phyloP scores from a whole-genome alignment of 2,113 vertebrate species.

The Orycteropus afer region DNA sequence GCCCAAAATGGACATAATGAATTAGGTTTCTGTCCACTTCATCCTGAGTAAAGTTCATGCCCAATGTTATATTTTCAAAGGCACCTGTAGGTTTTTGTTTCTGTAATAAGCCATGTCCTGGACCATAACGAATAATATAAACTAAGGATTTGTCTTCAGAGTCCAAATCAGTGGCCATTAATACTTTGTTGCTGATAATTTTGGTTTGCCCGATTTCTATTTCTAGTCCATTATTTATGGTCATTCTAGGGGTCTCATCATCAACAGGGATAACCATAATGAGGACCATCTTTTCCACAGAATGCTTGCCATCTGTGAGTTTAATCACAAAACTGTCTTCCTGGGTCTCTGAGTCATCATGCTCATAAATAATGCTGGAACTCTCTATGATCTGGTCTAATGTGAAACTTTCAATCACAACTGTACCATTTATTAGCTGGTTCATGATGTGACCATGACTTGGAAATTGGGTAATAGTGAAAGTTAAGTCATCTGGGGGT shows the following conservation, averaged over 20 bases:
- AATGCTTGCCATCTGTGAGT: slow-evolving; percentile 93
- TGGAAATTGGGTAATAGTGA: slow-evolving; percentile 91
- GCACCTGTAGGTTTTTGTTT: slow-evolving; percentile 83
- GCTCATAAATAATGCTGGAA: slow-evolving; percentile 95
- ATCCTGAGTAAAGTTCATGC: slow-evolving; percentile 97
- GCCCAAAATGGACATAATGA: slow-evolving; percentile 91
- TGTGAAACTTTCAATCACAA: slow-evolving; percentile 92
- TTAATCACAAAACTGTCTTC: slow-evolving; percentile 93
- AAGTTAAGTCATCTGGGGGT: slow-evolving; percentile 90
- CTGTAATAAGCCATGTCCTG: slow-evolving; percentile 92
- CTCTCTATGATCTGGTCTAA: slow-evolving; percentile 94
- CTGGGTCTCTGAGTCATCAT: slow-evolving; percentile 95
- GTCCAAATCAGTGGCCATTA: slow-evolving; percentile 96
- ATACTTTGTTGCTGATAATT: slow-evolving; percentile 89
- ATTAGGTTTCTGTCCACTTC: slow-evolving; percentile 93
- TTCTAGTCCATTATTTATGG: slow-evolving; percentile 96
- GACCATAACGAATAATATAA: slow-evolving; percentile 92
- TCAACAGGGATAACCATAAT: slow-evolving; percentile 95
- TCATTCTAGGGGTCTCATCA: slow-evolving; percentile 96
- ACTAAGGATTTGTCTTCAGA: slow-evolving; percentile 93
- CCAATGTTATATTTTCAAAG: slow-evolving; percentile 91
- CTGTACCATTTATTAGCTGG: slow-evolving; percentile 91
- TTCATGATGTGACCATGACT: slow-evolving; percentile 93
- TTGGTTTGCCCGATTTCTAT: slow-evolving; percentile 93
- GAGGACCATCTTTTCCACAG: slow-evolving; percentile 87